Evolutionary conservation across 30 jellyfish, hydroid and myxozoan genomes (phyloP).

Genomic region (Aurelia sp.): DNA sequence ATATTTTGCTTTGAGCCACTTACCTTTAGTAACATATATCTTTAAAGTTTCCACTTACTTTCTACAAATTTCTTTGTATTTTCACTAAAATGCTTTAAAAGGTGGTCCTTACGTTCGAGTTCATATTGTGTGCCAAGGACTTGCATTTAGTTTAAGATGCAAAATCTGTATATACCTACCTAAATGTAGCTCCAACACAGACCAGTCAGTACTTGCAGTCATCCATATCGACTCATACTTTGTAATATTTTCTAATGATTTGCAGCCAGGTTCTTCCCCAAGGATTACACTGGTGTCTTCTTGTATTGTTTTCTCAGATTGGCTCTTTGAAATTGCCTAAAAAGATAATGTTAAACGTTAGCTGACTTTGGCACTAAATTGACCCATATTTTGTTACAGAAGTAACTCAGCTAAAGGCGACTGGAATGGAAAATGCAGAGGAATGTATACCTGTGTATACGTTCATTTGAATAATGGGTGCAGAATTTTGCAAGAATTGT

Average conservation of each 20-base stretch:
- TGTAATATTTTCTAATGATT: conserved; percentile 94
- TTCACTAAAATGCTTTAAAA: not conserved
- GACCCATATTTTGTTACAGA: no score
- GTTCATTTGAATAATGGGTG: no score
- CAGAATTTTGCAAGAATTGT: no score
- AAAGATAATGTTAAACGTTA: not conserved
- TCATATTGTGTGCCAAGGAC: not conserved
- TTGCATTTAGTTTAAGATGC: not conserved
- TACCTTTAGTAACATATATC: no score
- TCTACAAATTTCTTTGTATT: not conserved
- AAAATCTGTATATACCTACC: conserved; percentile 84
- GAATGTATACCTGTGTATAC: no score
- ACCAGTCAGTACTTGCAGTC: conserved; percentile 98
- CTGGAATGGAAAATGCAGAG: no score
- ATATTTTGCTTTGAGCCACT: no score
- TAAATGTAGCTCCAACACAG: conserved; percentile 87
- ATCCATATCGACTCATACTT: conserved; percentile 95
- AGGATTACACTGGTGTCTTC: conserved; percentile 95
- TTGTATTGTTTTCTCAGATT: conserved; percentile 54
- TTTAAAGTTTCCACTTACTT: not conserved
- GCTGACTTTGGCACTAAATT: no score
- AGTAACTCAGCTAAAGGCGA: no score
- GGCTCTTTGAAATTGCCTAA: conserved; percentile 88
- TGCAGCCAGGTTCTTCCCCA: conserved; percentile 98
- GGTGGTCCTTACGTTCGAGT: not conserved